Conservation (phyloP, 2,797 vertebrate genomes). For the Alosa sapidissima region DNA sequence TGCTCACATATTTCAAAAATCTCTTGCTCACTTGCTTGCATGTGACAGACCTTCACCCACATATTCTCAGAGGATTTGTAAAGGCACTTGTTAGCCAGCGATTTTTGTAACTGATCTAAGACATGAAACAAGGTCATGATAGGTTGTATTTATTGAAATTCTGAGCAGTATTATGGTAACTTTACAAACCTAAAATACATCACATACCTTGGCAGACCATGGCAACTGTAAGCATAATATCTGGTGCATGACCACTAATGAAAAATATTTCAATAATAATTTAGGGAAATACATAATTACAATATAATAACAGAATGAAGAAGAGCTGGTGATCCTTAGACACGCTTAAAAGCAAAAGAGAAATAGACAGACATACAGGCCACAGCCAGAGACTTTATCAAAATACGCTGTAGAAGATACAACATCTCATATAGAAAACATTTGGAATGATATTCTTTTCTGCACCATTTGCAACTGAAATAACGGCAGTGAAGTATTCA, state of each 20-base stretch:
- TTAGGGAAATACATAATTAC: not conserved
- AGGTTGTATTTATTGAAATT: not conserved
- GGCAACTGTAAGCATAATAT: not conserved
- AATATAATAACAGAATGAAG: not conserved
- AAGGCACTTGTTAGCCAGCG: not conserved
- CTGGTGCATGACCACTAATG: not conserved
- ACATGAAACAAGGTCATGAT: not conserved
- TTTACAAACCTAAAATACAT: not conserved
- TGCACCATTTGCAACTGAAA: not conserved
- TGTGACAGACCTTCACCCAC: not conserved
- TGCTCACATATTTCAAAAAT: not conserved
- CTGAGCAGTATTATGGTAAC: not conserved
- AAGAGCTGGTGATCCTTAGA: not conserved
- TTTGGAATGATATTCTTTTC: slow-evolving; percentile 8
- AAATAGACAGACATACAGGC: not conserved
- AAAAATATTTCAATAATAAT: not conserved
- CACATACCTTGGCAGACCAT: not conserved
- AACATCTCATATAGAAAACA: not conserved
- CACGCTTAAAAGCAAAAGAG: not conserved
- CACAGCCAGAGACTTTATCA: not conserved
- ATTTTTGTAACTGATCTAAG: not conserved
- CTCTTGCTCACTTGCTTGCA: not conserved
- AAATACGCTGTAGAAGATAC: slow-evolving; percentile 5
- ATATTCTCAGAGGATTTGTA: not conserved
- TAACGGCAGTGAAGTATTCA: not conserved